Percentiles rank a stretch among this genome's conserved stretches.
phyloP scores from a whole-genome alignment of 2,113 vertebrate species.

The Myocastor coypus region DNA sequence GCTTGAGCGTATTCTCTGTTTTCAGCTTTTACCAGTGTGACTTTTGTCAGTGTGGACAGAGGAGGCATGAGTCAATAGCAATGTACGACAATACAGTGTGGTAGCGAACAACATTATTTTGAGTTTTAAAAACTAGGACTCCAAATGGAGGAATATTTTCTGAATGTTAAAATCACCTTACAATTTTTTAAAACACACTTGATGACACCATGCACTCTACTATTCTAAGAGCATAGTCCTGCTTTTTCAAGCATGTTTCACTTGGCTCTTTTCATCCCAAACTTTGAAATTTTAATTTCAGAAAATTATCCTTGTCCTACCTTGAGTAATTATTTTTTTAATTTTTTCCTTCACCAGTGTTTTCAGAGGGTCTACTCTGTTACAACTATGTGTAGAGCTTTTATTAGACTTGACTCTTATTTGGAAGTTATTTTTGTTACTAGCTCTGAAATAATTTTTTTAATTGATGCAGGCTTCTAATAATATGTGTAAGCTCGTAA shows the following conservation, averaged over 20 bases:
- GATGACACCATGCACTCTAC: not conserved
- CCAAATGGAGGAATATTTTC: not conserved
- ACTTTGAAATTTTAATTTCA: not conserved
- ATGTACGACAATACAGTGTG: not conserved
- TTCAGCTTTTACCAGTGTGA: not conserved
- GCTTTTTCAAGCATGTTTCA: not conserved
- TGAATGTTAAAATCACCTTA: not conserved
- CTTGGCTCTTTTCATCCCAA: not conserved
- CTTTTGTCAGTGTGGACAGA: not conserved
- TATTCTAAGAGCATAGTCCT: not conserved
- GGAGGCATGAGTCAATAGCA: not conserved
- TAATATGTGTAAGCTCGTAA: not conserved
- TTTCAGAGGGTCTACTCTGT: not conserved
- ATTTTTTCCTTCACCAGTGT: not conserved
- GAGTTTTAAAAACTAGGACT: not conserved
- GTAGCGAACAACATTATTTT: not conserved
- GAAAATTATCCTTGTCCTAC: not conserved
- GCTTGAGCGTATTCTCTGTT: not conserved
- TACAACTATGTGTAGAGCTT: not conserved
- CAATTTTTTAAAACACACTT: not conserved
- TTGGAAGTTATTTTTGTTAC: not conserved
- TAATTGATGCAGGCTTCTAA: not conserved
- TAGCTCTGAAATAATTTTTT: not conserved
- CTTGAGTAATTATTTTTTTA: not conserved
- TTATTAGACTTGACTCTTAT: not conserved